phyloP scores from a whole-genome alignment of 2,797 vertebrate species.

The Eulemur mongoz region DNA sequence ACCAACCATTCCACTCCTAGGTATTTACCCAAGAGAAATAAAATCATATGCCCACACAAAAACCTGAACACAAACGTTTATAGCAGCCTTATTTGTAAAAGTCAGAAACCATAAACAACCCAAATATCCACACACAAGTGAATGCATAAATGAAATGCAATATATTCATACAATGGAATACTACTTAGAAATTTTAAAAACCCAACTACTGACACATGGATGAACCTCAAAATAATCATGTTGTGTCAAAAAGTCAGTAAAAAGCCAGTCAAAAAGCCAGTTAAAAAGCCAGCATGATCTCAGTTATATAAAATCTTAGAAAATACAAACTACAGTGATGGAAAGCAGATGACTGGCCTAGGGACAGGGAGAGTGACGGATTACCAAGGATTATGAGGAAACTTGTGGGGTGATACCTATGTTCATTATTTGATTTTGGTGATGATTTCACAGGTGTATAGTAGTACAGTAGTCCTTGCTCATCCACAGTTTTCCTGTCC shows the following conservation, averaged over 20 bases:
- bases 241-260: background rate
- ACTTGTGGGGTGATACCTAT: background rate
- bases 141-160: background rate
- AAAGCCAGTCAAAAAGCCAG: background rate
- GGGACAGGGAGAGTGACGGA: background rate
- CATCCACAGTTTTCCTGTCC: background rate
- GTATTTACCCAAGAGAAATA: background rate
- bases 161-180: background rate
- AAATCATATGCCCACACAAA: background rate
- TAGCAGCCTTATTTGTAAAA: background rate
- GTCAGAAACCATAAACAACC: background rate
- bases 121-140: background rate
- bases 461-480: background rate
- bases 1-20: background rate
- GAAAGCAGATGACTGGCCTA: background rate
- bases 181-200: background rate
- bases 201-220: background rate
- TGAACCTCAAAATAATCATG: background rate
- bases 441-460: background rate
- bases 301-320: background rate
- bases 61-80: background rate
- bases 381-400: background rate
- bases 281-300: background rate
- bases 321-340: background rate
- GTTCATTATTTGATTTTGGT: background rate